A percentile compares a stretch with the other conserved stretches of the same genome.
phyloP scores from a whole-genome alignment of 2,113 vertebrate genomes.

The Terrapene triunguis region DNA sequence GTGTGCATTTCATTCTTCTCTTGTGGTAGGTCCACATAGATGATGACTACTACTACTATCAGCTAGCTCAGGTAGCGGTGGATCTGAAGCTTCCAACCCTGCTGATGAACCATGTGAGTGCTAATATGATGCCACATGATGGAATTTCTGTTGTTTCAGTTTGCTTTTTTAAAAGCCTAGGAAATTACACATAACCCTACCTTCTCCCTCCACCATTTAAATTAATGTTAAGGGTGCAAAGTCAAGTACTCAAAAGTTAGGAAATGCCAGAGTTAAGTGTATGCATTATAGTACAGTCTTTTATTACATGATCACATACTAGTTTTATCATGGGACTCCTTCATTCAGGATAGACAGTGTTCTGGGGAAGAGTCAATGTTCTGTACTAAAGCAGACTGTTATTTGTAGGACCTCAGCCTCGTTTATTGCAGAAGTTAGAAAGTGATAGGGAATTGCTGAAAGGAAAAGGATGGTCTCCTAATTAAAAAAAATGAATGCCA shows the following conservation, averaged over 20 bases:
- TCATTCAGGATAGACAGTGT: neutral
- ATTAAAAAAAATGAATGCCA: neutral
- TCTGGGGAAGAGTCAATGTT: neutral
- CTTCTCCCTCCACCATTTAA: neutral
- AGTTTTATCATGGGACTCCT: neutral
- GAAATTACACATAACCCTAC: too few species aligned
- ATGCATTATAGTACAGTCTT: neutral
- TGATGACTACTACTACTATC: neutral
- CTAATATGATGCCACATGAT: too few species aligned
- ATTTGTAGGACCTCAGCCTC: neutral
- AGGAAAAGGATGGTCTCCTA: neutral
- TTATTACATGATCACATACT: neutral
- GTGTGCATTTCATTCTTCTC: neutral
- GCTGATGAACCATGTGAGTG: too few species aligned
- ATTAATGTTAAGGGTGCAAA: slow-evolving; percentile 38
- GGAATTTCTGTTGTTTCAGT: too few species aligned
- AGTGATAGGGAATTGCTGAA: neutral
- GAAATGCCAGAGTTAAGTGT: slow-evolving; percentile 66
- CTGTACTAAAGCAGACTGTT: neutral
- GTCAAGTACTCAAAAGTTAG: neutral
- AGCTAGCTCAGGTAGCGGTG: neutral
- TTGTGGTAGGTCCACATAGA: neutral
- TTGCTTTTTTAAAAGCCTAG: too few species aligned
- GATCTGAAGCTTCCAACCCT: neutral
- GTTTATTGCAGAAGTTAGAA: neutral